Conservation (phyloP, 2,797 vertebrate species). For the Alauda arvensis region DNA sequence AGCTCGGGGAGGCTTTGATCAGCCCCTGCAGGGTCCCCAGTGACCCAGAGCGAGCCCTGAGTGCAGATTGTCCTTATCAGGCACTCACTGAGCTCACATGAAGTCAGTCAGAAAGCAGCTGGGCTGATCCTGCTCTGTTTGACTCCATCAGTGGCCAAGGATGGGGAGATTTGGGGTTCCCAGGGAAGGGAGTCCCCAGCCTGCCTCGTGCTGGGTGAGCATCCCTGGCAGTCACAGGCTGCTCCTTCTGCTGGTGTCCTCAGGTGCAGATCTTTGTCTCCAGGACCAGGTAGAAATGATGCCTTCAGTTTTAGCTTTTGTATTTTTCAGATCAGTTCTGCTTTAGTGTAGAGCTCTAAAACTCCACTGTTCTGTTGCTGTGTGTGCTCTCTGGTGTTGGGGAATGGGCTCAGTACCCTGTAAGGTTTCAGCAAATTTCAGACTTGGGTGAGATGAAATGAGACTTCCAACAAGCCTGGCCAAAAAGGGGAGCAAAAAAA, state of each 20-base stretch:
- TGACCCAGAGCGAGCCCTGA: background rate
- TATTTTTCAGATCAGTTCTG: background rate
- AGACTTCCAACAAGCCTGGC: background rate
- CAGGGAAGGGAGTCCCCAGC: background rate
- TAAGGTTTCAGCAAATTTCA: conserved; percentile 13
- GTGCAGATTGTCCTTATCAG: background rate
- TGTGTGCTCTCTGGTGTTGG: background rate
- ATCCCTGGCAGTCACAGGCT: background rate
- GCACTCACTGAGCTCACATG: background rate
- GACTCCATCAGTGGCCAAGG: background rate
- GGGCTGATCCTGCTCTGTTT: background rate
- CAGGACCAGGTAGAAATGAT: background rate
- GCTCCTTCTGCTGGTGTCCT: background rate
- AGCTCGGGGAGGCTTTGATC: background rate
- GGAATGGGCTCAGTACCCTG: background rate
- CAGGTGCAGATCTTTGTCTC: background rate
- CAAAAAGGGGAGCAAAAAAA: background rate
- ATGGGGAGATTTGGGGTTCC: background rate
- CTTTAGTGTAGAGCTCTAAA: background rate
- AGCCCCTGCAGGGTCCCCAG: background rate
- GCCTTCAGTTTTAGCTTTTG: background rate
- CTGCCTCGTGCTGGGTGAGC: background rate
- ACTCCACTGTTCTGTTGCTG: background rate
- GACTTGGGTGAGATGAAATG: background rate
- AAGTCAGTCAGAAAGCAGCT: conserved; percentile 1